phyloP scores from a whole-genome alignment of 2,888 invertebrate genomes.

The Temnothorax ravouxi region DNA sequence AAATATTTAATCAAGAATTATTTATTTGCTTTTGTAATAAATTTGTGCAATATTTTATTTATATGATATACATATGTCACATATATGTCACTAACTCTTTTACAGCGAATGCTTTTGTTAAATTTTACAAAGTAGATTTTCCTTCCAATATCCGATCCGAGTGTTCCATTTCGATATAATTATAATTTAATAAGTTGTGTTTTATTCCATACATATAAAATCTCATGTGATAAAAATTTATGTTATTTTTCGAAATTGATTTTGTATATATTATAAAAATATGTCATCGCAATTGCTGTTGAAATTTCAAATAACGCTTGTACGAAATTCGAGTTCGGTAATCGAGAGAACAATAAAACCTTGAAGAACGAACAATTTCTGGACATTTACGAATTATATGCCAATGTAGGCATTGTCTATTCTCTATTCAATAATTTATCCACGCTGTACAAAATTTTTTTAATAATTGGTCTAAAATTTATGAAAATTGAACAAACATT shows the following conservation, averaged over 20 bases:
- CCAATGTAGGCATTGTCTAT: constrained; percentile 64
- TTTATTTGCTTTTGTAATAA: neutral
- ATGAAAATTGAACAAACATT: neutral
- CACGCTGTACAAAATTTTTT: neutral
- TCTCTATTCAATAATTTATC: constrained; percentile 26
- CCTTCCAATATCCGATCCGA: neutral
- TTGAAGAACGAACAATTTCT: constrained; percentile 67
- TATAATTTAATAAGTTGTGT: neutral
- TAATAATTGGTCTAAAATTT: constrained; percentile 11
- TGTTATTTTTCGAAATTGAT: neutral
- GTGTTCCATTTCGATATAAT: neutral
- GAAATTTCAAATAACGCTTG: constrained; percentile 71
- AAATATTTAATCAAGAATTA: neutral
- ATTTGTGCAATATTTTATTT: neutral
- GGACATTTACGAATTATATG: constrained; percentile 64
- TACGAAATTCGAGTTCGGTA: constrained; percentile 75
- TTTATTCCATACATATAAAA: neutral
- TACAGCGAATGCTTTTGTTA: neutral
- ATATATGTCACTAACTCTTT: neutral
- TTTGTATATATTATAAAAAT: neutral
- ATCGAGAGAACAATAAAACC: constrained; percentile 63
- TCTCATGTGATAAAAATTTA: neutral
- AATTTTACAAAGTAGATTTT: neutral
- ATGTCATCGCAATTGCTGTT: constrained; percentile 66
- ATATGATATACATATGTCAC: neutral